Conservation (phyloP, 1,140 invertebrate species). For the Aporrectodea caliginosa region DNA sequence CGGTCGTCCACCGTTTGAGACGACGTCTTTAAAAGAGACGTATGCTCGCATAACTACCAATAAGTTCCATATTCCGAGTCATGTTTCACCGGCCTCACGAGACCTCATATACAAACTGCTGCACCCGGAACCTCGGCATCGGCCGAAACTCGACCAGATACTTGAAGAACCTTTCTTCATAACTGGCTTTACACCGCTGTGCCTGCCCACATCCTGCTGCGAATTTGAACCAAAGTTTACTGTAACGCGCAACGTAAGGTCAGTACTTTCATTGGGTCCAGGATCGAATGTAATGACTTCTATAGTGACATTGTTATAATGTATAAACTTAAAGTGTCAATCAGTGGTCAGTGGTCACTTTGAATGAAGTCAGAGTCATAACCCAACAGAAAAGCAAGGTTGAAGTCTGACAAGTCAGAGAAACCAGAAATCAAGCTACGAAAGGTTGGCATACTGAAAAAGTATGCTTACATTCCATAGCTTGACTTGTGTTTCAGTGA, state of each 20-base stretch:
- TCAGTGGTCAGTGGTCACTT: too few species aligned
- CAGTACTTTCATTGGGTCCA: too few species aligned
- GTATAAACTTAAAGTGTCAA: too few species aligned
- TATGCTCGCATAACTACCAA: slow-evolving; percentile 53
- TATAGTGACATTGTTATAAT: too few species aligned
- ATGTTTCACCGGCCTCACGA: slow-evolving; percentile 42
- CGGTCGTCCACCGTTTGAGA: slow-evolving; percentile 55
- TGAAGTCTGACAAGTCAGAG: too few species aligned
- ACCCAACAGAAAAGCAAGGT: too few species aligned
- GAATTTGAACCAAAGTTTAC: slow-evolving; percentile 48
- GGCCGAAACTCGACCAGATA: slow-evolving; percentile 48
- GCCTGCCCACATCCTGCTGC: slow-evolving; percentile 46
- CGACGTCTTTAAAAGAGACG: slow-evolving; percentile 52
- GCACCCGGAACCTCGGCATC: slow-evolving; percentile 40
- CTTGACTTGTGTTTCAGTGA: too few species aligned
- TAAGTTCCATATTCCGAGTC: slow-evolving; percentile 45
- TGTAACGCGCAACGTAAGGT: background rate
- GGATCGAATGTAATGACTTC: too few species aligned
- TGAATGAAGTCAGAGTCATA: too few species aligned
- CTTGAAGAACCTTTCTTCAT: slow-evolving; percentile 48
- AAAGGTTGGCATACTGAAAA: too few species aligned
- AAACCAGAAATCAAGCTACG: too few species aligned
- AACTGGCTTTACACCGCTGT: slow-evolving; percentile 31
- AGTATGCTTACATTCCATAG: too few species aligned
- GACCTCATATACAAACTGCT: slow-evolving; percentile 49